phyloP scores from a whole-genome alignment of 2,888 invertebrate genomes.

The Cheilosia impressa region DNA sequence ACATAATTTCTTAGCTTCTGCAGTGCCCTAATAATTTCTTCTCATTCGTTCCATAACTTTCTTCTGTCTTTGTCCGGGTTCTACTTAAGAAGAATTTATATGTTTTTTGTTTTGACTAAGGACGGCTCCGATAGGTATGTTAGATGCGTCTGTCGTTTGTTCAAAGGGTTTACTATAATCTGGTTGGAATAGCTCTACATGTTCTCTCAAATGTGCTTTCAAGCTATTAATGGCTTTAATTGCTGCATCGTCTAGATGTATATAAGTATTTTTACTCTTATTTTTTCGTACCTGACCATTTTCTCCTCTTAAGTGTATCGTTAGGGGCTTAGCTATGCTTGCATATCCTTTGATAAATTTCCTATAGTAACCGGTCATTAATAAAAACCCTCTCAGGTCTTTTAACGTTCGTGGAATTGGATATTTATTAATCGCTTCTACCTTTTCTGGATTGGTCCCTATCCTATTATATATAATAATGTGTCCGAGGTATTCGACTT shows the following conservation, averaged over 20 bases:
- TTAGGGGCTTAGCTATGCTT: neutral
- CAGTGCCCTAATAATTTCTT: slow-evolving; percentile 7
- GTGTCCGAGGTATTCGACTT: too few species aligned
- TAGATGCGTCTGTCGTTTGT: too few species aligned
- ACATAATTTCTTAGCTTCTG: slow-evolving; percentile 36
- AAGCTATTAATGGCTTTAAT: too few species aligned
- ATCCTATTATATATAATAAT: slow-evolving; percentile 6
- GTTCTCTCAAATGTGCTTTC: too few species aligned
- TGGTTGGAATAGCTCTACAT: too few species aligned
- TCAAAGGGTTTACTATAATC: too few species aligned
- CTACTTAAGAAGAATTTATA: neutral
- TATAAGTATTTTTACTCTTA: too few species aligned
- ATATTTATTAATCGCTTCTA: slow-evolving; percentile 15
- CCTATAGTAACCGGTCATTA: slow-evolving; percentile 8
- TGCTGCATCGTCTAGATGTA: too few species aligned
- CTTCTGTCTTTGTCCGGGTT: slow-evolving; percentile 39
- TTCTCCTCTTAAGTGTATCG: too few species aligned
- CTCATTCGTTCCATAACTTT: slow-evolving; percentile 1
- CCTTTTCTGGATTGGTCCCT: slow-evolving; percentile 4
- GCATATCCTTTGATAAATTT: neutral
- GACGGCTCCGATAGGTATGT: too few species aligned
- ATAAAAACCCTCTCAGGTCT: slow-evolving; percentile 19
- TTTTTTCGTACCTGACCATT: too few species aligned
- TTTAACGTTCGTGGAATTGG: slow-evolving; percentile 12
- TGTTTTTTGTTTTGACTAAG: too few species aligned